phyloP scores from a whole-genome alignment of 2,888 invertebrate species.

The Agrochola lychnidis region DNA sequence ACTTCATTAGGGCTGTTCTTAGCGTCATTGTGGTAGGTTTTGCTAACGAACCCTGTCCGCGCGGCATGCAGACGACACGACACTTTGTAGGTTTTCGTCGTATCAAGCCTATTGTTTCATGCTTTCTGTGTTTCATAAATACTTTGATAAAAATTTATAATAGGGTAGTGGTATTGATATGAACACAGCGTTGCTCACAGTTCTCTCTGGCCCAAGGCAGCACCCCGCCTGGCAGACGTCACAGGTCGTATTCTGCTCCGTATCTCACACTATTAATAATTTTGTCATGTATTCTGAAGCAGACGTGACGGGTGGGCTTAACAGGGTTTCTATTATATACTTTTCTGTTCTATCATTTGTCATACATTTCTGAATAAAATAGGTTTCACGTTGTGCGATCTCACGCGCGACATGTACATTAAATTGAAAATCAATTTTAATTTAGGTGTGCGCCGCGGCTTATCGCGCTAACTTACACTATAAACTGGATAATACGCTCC shows the following conservation, averaged over 20 bases:
- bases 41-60: conserved; percentile 15
- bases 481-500: conserved; percentile 39
- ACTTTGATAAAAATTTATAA: background rate
- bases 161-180: background rate
- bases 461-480: conserved; percentile 38
- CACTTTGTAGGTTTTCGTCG: conserved; percentile 23
- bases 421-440: conserved; percentile 45
- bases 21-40: conserved; percentile 45
- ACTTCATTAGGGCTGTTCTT: conserved; percentile 46
- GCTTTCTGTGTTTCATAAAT: conserved; percentile 8
- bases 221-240: background rate
- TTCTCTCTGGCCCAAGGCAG: background rate
- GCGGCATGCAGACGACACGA: conserved; percentile 18
- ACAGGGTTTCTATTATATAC: background rate
- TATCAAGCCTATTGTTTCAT: conserved; percentile 51
- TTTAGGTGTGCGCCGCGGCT: conserved; percentile 24
- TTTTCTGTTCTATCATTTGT: background rate
- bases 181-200: background rate
- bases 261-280: background rate
- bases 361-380: background rate
- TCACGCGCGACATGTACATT: background rate
- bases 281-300: background rate
- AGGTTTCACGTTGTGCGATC: background rate
- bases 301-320: background rate
- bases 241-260: background rate